Evolutionary conservation across 2,888 invertebrate genomes (phyloP).

Genomic region (Dasypolia templi): DNA sequence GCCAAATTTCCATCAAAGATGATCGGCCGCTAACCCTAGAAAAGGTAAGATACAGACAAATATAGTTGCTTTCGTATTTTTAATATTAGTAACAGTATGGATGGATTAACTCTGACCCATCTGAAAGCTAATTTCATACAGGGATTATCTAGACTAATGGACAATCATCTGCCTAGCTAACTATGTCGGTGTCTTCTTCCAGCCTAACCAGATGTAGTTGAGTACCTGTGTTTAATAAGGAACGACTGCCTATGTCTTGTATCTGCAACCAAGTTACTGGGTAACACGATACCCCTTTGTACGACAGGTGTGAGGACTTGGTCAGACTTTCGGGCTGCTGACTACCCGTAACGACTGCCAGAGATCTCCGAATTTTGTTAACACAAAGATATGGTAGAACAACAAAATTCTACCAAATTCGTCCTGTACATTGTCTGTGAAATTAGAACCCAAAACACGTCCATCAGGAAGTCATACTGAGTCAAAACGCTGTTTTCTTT

Average conservation of each 20-base stretch:
- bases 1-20: neutral
- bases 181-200: no score
- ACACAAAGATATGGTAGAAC: neutral
- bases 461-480: constrained; percentile 42
- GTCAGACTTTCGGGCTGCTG: neutral
- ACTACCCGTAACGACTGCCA: neutral
- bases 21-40: no score
- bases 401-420: neutral
- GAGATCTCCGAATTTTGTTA: neutral
- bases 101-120: neutral
- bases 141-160: neutral
- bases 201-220: neutral
- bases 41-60: no score
- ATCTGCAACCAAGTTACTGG: neutral
- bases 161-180: neutral
- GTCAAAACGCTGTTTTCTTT: constrained; percentile 37
- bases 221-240: neutral
- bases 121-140: neutral
- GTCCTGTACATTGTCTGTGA: constrained; percentile 8
- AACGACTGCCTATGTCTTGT: neutral
- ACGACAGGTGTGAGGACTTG: no score
- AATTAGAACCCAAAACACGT: constrained; percentile 33
- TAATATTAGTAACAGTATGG: neutral
- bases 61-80: neutral
- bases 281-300: neutral